A percentile compares a stretch with the other conserved stretches of the same genome.
These are phyloP conservation scores for Pluvialis apricaria DNA, from an alignment of 2,113 vertebrate species.

Conservation along the genomic window DNA sequence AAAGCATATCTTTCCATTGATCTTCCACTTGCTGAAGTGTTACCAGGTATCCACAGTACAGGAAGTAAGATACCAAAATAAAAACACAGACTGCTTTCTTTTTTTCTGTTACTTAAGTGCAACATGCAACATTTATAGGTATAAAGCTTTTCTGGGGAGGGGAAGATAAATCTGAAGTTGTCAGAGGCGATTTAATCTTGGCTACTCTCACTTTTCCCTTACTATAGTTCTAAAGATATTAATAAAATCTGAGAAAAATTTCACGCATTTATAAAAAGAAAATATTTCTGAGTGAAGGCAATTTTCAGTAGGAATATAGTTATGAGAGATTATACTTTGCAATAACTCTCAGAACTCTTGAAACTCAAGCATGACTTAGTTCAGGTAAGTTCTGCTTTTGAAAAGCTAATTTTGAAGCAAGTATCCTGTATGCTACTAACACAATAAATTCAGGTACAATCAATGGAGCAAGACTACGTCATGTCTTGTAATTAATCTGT, in stretches of 20 bases:
- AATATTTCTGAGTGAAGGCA: background rate
- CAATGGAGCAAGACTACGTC: background rate
- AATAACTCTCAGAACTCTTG: background rate
- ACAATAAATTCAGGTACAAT: background rate
- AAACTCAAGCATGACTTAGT: background rate
- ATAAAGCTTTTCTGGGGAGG: background rate
- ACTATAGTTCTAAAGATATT: background rate
- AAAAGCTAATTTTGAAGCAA: conserved; percentile 23
- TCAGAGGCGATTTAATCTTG: conserved; percentile 15
- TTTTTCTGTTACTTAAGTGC: background rate
- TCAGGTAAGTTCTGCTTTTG: background rate
- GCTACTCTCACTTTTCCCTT: background rate
- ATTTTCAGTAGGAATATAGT: background rate
- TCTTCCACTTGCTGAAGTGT: background rate
- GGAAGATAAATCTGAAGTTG: background rate
- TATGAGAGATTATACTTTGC: background rate
- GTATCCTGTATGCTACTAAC: background rate
- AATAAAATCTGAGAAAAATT: conserved; percentile 23
- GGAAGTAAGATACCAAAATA: background rate
- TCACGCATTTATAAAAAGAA: background rate
- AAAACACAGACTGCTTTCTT: background rate
- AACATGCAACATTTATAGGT: background rate
- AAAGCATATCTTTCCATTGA: background rate
- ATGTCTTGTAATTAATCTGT: background rate
- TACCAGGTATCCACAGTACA: background rate